phyloP scores from a whole-genome alignment of 2,113 vertebrate genomes.

The Athene cunicularia region DNA sequence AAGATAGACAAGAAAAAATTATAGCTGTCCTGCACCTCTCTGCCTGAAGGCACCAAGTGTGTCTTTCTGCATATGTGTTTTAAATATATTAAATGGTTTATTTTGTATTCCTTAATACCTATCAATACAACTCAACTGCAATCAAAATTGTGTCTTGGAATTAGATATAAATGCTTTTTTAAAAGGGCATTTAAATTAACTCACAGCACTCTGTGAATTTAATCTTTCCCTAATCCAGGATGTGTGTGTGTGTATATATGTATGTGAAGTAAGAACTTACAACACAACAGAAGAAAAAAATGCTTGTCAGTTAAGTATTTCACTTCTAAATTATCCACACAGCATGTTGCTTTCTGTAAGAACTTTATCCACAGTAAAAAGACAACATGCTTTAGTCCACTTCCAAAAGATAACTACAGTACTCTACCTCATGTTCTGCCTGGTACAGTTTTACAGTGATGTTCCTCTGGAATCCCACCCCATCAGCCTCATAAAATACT shows the following conservation, averaged over 20 bases:
- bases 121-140: background rate
- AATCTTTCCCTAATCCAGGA: background rate
- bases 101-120: background rate
- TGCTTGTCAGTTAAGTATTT: background rate
- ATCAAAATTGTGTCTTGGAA: background rate
- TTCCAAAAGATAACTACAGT: background rate
- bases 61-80: background rate
- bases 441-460: slow-evolving; percentile 93
- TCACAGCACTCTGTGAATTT: background rate
- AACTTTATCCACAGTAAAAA: background rate
- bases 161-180: background rate
- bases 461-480: slow-evolving; percentile 84
- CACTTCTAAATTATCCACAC: background rate
- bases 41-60: background rate
- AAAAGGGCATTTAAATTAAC: background rate
- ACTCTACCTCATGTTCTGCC: slow-evolving; percentile 91
- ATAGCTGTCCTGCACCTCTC: background rate
- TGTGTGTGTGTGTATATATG: too few relatives aligned
- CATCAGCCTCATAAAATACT: slow-evolving; percentile 82
- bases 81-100: background rate
- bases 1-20: background rate
- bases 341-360: background rate
- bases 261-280: background rate
- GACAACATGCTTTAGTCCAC: background rate
- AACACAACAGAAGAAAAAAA: background rate